Percentiles rank a stretch among this genome's conserved stretches.
phyloP scores from a whole-genome alignment of 1,140 invertebrate species.

The Brachionus koreanus region DNA sequence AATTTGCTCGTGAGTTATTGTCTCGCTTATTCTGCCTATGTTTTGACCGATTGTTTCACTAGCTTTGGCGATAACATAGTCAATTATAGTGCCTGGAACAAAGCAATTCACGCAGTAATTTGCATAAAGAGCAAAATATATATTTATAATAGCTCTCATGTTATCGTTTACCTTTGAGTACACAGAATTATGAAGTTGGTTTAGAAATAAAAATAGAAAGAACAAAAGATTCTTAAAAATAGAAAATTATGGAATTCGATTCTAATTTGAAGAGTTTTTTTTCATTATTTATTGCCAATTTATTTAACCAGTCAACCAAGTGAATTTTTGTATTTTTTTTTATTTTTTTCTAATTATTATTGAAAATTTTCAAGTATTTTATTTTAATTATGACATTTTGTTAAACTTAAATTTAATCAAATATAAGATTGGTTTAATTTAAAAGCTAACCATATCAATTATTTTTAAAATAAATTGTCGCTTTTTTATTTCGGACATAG shows the following conservation, averaged over 20 bases:
- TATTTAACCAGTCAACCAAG: not conserved
- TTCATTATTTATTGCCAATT: not conserved
- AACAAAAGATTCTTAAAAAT: no score
- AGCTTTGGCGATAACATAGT: not conserved
- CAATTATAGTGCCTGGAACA: not conserved
- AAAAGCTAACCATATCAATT: no score
- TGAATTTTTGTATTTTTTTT: not conserved
- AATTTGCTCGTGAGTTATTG: constrained; percentile 3
- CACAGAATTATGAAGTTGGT: not conserved
- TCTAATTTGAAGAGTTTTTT: not conserved
- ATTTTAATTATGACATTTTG: not conserved
- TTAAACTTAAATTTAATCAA: no score
- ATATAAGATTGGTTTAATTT: not conserved
- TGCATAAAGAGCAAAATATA: not conserved
- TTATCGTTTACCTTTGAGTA: not conserved
- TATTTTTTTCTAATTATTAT: not conserved
- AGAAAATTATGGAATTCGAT: not conserved
- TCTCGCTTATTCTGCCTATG: not conserved
- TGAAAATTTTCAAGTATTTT: not conserved
- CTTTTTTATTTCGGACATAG: no score
- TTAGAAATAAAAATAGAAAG: no score
- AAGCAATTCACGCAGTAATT: not conserved
- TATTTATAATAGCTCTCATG: not conserved
- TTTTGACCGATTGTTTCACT: not conserved
- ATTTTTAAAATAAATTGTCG: no score